Base-by-base conservation (phyloP, 2,797 vertebrate genomes). In the Botia almorhae region DNA sequence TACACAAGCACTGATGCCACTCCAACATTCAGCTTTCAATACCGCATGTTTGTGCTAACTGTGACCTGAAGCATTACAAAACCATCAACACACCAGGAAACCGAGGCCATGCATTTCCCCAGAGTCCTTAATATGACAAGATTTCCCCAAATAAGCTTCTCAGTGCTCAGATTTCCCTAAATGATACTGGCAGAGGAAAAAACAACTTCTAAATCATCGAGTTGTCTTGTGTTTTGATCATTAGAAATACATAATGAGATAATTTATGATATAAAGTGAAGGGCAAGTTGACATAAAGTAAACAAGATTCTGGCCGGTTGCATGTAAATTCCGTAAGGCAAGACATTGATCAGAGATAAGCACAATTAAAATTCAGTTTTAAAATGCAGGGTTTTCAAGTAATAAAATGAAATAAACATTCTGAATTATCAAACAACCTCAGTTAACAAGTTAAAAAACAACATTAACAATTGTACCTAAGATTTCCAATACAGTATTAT, bases 211-310 rank as follows among this genome's bases (percentile, higher is more conserved):
- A 71, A 70, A 78, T 19, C 76, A 53, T 51, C n/a, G 23, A 17
- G 68, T 71, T 64, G 36, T 71, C 58, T 36, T 53, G 23, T 23
- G 58, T 78, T 78, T 78, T 71, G 76, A 78, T 63, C 76, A 78
- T 78, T 71, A 64, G 16, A 69, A 79, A 72, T 79, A 51, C 16
- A 63, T 79, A 72, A 79, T 72, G 48, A 72, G 16, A 70, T 78
- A 1, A 61, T 79, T 64, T 65, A 71, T 43, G 33, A 79, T 65
- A 64, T 72, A 63, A 51, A 39, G 19, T 43, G 26, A 70, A 53
- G 76, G 48, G 58, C 7, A 29, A 64, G 48, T 46, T 72, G 60
- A 78, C 67, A 14, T 67, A 69, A 78, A 51, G 76, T 78, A 70
- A 78, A 78, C 76, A 78, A 78, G 55, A 56, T 70, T 70, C 26